Conservation (phyloP, 2,797 vertebrate species). For the Anguilla anguilla region DNA sequence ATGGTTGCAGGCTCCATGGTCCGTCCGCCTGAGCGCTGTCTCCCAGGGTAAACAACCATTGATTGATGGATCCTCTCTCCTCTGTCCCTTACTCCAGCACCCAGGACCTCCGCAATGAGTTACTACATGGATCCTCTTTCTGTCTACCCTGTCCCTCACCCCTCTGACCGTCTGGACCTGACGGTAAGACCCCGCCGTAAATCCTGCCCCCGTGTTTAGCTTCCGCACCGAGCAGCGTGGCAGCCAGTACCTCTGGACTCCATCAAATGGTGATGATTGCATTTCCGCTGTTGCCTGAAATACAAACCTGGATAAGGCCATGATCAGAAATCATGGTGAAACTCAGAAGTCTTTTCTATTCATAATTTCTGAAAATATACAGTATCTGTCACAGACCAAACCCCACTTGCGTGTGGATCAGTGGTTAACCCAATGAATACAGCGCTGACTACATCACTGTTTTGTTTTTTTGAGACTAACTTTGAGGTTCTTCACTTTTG, state of each 20-base stretch:
- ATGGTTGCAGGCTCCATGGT: constrained; percentile 24
- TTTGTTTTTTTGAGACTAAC: too few species aligned
- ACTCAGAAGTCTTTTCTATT: too few species aligned
- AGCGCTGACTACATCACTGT: not conserved
- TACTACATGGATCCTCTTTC: constrained; percentile 87
- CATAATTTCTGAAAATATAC: too few species aligned
- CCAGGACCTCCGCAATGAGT: constrained; percentile 79
- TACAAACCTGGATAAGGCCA: not conserved
- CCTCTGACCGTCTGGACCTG: constrained; percentile 72
- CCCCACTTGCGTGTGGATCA: too few species aligned
- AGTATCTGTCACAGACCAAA: too few species aligned
- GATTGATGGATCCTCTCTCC: constrained; percentile 61
- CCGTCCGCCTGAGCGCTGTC: constrained; percentile 19
- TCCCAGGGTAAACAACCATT: constrained; percentile 64
- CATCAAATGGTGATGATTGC: constrained; percentile 47
- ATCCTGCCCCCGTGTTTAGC: constrained; percentile 62
- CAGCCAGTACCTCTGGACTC: constrained; percentile 49
- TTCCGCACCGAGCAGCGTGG: constrained; percentile 46
- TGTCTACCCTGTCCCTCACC: constrained; percentile 74
- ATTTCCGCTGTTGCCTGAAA: constrained; percentile 24
- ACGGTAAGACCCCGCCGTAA: constrained; percentile 82
- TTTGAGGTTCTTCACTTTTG: too few species aligned
- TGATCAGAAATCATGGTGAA: too few species aligned
- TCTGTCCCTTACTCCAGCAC: constrained; percentile 37
- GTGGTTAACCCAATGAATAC: not conserved